Base-by-base conservation (phyloP, 2,113 vertebrate genomes). In the Hemichromis elongatus region DNA sequence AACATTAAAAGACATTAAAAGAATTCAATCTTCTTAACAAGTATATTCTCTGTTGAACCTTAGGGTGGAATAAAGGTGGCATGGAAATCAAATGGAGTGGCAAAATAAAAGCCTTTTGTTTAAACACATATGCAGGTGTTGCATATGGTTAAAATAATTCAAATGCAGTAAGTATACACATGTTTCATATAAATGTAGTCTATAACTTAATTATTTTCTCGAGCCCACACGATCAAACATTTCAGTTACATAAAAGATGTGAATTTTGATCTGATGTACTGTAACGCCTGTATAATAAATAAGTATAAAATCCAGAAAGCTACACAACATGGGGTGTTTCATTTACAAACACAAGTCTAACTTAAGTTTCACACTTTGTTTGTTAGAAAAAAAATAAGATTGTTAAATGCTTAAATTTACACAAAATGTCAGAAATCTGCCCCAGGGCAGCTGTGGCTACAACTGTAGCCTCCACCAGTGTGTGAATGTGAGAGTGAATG, bases 341-440 rank as follows among this genome's bases (percentile, higher is more conserved):
- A 61, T 9, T 0, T 35, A 33, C 30, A 61, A 61, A 61, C 30
- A 61, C 57, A 35, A 35, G 57, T 61, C 18, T 35, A 61, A 61
- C 57, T 61, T 18, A n/a, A 35, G 18, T 0, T 61, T 35, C 28
- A 28, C 28, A 28, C 4, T 28, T 28, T 28, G 28, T 30, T 2
- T 61, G 18, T 35, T 0, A 61, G 0, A 35, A 61, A 61, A 61
- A 61, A 35, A 61, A 35, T 7, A 11, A 61, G 35, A n/a, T 0
- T 61, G 57, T 61, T 61, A 30, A 28, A 28, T 28, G 30, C 18
- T 61, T 61, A 61, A 35, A 61, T 61, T 61, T 61, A 35, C 57
- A 61, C 0, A 30, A 35, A 35, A 61, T 61, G 30, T 61, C 57
- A 61, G 16, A 61, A 61, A 35, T 35, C 57, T 61, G 30, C 57